These are phyloP conservation scores for Pseudochromis fuscus DNA, from an alignment of 2,797 vertebrate species.

Conservation along the genomic window DNA sequence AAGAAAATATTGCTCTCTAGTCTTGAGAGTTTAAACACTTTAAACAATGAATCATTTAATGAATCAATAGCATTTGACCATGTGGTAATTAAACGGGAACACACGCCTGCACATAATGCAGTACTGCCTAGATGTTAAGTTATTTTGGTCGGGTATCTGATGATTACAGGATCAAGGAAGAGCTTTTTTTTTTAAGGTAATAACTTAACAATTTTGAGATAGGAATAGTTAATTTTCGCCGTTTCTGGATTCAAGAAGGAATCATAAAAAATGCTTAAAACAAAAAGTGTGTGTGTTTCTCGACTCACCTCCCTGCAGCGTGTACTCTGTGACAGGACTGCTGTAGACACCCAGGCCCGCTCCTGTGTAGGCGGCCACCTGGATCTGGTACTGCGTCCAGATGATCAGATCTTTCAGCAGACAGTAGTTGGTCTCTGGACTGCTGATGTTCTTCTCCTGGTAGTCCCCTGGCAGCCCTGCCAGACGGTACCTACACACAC, in stretches of 20 bases:
- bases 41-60: too few species aligned
- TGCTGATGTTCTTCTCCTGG: slow-evolving; percentile 95
- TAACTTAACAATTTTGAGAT: not conserved
- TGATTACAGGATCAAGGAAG: not conserved
- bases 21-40: not conserved
- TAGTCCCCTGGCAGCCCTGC: slow-evolving; percentile 94
- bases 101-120: not conserved
- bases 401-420: slow-evolving; percentile 95
- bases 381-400: slow-evolving; percentile 99
- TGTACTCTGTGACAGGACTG: slow-evolving; percentile 92
- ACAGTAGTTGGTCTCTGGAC: slow-evolving; percentile 96
- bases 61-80: not conserved
- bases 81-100: slow-evolving; percentile 7
- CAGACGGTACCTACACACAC: slow-evolving; percentile 90
- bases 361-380: slow-evolving; percentile 95
- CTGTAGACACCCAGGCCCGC: slow-evolving; percentile 94
- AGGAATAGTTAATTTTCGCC: not conserved
- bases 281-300: not conserved
- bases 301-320: slow-evolving; percentile 94
- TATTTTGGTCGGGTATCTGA: slow-evolving; percentile 6
- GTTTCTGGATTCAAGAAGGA: not conserved
- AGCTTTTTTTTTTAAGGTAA: slow-evolving; percentile 15
- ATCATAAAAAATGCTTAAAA: not conserved
- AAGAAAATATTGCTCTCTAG: not conserved
- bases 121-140: not conserved